These are phyloP conservation scores for Thryonomys swinderianus DNA, from an alignment of 2,113 vertebrate species.

Conservation along the genomic window DNA sequence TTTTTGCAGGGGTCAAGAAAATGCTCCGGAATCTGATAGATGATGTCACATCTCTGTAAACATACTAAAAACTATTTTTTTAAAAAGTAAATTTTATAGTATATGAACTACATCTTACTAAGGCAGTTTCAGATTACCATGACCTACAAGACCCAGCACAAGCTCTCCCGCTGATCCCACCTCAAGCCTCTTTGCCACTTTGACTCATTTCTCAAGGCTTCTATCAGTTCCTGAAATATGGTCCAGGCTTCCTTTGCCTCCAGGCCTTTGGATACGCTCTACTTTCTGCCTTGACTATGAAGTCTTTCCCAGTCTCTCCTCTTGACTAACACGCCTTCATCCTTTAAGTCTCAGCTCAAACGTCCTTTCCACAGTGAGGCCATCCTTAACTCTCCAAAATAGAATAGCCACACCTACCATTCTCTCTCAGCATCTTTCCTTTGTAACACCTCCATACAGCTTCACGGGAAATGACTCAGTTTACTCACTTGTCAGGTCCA, in stretches of 20 bases:
- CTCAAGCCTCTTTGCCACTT: neutral
- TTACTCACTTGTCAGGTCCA: neutral
- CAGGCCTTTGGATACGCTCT: neutral
- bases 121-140: slow-evolving; percentile 9
- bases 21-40: slow-evolving; percentile 36
- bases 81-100: neutral
- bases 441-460: slow-evolving; percentile 31
- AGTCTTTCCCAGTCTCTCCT: neutral
- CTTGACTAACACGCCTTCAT: neutral
- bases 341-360: slow-evolving; percentile 38
- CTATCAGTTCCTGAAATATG: neutral
- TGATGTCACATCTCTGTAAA: neutral
- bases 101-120: slow-evolving; percentile 20
- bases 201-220: neutral
- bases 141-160: neutral
- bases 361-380: neutral
- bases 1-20: slow-evolving; percentile 35
- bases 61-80: slow-evolving; percentile 28
- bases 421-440: slow-evolving; percentile 5
- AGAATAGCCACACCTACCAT: neutral
- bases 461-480: neutral
- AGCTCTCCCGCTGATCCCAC: neutral
- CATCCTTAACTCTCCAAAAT: slow-evolving; percentile 7
- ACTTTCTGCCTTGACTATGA: neutral
- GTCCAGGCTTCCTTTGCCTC: neutral